Evolutionary conservation across 2,888 invertebrate species (phyloP), one percentile per base, ranked within the genome.

Genomic region (Caradrina clavipalpis): DNA sequence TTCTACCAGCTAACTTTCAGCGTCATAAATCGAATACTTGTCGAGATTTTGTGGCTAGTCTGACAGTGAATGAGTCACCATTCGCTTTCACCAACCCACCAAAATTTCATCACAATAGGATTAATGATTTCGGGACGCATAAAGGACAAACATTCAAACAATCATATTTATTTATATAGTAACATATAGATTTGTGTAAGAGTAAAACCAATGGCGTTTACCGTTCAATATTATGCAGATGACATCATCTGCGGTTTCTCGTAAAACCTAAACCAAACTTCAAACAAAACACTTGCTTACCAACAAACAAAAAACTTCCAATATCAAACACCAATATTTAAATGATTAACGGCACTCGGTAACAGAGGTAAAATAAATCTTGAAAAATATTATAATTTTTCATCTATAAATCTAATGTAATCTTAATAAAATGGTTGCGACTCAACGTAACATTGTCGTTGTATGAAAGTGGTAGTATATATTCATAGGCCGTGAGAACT

Each of bases 401-500:
- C 69, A 77, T 81, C 67, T 61, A 85, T 89, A 85, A 85, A 87
- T 89, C 85, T 81, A 51, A 64, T 81, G 73, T 87, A 88, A 86
- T 83, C 83, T 81, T 79, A 83, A 85, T 85, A 86, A 88, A 86
- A 85, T 83, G 78, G 69, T 78, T 65, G 73, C 76, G 78, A 82
- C 83, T 86, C 82, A 84, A 82, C 87, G 76, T 73, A 72, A 82
- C 84, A 85, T 86, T 86, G 80, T 82, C 67, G 61, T 68, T 56
- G 69, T 56, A 84, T 78, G 80, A 82, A 82, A 79, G 80, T 69
- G 64, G 75, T 64, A 73, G 47, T 54, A 77, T 83, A 53, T 73
- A 85, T 86, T 85, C 84, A 80, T 73, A 80, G 84, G 85, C 84
- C 89, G 89, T 89, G 89, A 78, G 89, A 89, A 89, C 77, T 49